These are phyloP conservation scores for Abrostola triplasia DNA, from an alignment of 2,888 invertebrate genomes.

Conservation along the genomic window DNA sequence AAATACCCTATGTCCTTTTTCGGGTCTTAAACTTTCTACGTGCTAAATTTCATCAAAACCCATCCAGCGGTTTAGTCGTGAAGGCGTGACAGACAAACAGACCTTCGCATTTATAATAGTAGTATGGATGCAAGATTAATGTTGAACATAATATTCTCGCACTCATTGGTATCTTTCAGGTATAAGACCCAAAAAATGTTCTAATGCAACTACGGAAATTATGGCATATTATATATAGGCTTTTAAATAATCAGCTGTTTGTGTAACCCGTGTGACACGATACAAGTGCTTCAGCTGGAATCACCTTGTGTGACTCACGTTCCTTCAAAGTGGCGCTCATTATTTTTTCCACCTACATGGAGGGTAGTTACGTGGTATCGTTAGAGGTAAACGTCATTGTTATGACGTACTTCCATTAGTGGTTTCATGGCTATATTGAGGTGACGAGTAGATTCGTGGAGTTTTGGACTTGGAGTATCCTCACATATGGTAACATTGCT, in stretches of 20 bases:
- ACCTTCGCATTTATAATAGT: too few relatives aligned
- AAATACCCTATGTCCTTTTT: too few relatives aligned
- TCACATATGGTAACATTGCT: too few relatives aligned
- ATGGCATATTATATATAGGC: not conserved
- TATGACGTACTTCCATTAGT: constrained; percentile 9
- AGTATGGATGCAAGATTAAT: too few relatives aligned
- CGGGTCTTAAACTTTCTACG: too few relatives aligned
- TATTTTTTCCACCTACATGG: constrained; percentile 52
- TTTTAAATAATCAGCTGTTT: not conserved
- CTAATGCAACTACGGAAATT: not conserved
- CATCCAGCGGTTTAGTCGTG: too few relatives aligned
- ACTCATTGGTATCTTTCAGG: too few relatives aligned
- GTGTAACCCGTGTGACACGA: constrained; percentile 27
- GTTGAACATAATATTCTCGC: too few relatives aligned
- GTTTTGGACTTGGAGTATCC: not conserved
- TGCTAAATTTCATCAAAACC: too few relatives aligned
- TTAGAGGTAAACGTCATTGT: constrained; percentile 19
- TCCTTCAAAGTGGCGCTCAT: constrained; percentile 57
- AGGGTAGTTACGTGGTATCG: constrained; percentile 14
- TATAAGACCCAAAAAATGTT: too few relatives aligned
- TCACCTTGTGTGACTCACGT: constrained; percentile 48
- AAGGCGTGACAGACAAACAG: too few relatives aligned
- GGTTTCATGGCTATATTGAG: not conserved
- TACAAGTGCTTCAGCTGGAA: constrained; percentile 38
- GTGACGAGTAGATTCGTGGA: not conserved